phyloP scores from a whole-genome alignment of 2,113 vertebrate genomes.

The Nasalis larvatus region DNA sequence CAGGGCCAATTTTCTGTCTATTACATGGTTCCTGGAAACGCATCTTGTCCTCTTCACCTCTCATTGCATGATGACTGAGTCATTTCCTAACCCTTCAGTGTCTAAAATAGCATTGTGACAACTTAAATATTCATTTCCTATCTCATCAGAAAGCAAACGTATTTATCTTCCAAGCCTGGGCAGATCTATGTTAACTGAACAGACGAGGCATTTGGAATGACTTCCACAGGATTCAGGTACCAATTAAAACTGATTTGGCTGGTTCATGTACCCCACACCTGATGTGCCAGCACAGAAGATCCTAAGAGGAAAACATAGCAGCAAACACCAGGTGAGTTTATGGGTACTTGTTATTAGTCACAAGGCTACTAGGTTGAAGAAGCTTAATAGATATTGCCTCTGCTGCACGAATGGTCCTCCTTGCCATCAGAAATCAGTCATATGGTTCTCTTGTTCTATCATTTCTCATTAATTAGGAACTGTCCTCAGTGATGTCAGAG shows the following conservation, averaged over 20 bases:
- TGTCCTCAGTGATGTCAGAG: background rate
- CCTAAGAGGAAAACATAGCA: background rate
- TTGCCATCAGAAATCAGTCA: background rate
- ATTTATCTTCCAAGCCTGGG: background rate
- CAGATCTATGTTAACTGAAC: background rate
- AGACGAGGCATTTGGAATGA: background rate
- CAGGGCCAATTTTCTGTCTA: background rate
- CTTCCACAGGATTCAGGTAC: background rate
- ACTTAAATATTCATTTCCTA: background rate
- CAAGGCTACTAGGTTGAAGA: background rate
- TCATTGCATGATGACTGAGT: background rate
- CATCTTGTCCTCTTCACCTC: background rate
- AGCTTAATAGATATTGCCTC: background rate
- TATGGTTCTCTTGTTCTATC: background rate
- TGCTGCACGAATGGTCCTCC: background rate
- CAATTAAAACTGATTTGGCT: background rate
- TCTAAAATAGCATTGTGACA: background rate
- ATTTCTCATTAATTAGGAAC: background rate
- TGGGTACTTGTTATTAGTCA: background rate
- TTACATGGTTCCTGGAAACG: background rate
- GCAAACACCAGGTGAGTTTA: background rate
- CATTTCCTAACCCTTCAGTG: background rate
- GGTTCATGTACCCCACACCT: background rate
- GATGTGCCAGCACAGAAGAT: background rate
- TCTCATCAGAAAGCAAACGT: background rate